Evolutionary conservation across 2,113 vertebrate genomes (phyloP).

Genomic region (Eubucco bourcierii): DNA sequence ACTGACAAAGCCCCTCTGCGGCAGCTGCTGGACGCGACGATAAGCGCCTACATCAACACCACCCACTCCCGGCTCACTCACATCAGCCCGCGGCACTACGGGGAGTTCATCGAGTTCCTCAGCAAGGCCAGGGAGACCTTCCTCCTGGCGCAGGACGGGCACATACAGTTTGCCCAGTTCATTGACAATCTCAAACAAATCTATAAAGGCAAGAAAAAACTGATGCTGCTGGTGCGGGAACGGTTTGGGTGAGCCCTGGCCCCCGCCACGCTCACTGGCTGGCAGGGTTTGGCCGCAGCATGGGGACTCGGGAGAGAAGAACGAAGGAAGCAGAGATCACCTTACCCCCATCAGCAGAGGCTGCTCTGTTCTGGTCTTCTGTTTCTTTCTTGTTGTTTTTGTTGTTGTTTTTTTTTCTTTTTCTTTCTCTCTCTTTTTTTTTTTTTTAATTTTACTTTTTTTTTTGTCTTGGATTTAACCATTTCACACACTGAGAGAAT

Average conservation of each 20-base stretch:
- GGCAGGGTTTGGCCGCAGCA: conserved; percentile 51
- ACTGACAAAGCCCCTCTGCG: conserved; percentile 96
- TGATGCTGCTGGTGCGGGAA: conserved; percentile 97
- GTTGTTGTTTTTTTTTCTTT: neutral
- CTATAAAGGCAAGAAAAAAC: conserved; percentile 99
- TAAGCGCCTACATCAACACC: conserved; percentile 98
- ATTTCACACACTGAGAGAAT: conserved; percentile 69
- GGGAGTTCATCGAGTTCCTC: conserved; percentile 98
- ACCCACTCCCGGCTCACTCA: conserved; percentile 97
- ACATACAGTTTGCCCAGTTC: conserved; percentile 97
- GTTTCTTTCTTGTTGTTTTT: conserved; percentile 5
- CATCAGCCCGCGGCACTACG: conserved; percentile 98
- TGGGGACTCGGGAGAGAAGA: conserved; percentile 71
- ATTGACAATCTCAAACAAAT: conserved; percentile 99
- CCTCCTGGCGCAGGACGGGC: conserved; percentile 93
- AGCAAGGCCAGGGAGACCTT: conserved; percentile 97
- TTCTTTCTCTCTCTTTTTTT: neutral
- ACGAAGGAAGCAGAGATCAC: conserved; percentile 59
- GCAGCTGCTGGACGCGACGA: conserved; percentile 94
- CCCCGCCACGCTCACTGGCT: conserved; percentile 39
- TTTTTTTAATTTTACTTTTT: neutral
- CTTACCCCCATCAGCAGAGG: conserved; percentile 42
- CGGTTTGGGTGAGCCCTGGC: conserved; percentile 88
- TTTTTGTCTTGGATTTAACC: conserved; percentile 50
- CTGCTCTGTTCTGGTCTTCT: conserved; percentile 65